Percentiles rank a stretch among this genome's conserved stretches.
Conservation (phyloP, 2,888 invertebrate species). For the Drosophila bunnanda region DNA sequence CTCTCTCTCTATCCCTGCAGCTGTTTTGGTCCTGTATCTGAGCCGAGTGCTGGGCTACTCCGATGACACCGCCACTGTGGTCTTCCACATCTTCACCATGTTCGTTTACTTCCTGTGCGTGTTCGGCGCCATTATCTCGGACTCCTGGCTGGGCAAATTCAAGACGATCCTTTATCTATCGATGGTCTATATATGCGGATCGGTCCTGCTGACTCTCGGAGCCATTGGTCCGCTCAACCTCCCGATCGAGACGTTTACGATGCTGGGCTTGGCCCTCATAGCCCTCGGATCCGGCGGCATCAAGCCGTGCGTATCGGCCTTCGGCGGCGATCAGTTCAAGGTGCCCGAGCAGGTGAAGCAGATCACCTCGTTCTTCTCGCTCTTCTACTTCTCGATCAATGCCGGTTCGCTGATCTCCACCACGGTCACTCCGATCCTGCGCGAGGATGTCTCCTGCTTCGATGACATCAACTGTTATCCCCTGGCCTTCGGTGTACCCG, state of each 20-base stretch:
- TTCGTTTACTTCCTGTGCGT: slow-evolving; percentile 91
- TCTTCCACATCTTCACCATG: slow-evolving; percentile 90
- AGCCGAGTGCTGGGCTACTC: slow-evolving; percentile 87
- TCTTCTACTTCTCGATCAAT: slow-evolving; percentile 90
- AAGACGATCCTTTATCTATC: slow-evolving; percentile 90
- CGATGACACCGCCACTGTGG: slow-evolving; percentile 88
- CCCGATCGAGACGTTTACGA: slow-evolving; percentile 86
- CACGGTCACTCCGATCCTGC: slow-evolving; percentile 89
- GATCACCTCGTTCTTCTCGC: slow-evolving; percentile 89
- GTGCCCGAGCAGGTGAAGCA: slow-evolving; percentile 88
- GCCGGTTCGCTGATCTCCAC: slow-evolving; percentile 90
- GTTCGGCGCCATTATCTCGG: slow-evolving; percentile 91
- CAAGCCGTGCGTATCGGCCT: slow-evolving; percentile 92
- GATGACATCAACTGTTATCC: slow-evolving; percentile 89
- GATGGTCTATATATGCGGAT: slow-evolving; percentile 90
- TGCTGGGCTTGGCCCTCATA: slow-evolving; percentile 89
- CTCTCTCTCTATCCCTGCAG: slow-evolving; percentile 84
- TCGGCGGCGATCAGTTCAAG: slow-evolving; percentile 92
- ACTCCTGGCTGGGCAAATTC: slow-evolving; percentile 92
- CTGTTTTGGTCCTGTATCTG: slow-evolving; percentile 91
- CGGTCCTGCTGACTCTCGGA: slow-evolving; percentile 87
- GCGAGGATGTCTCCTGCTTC: slow-evolving; percentile 89
- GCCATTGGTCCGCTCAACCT: slow-evolving; percentile 86
- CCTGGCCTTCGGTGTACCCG: slow-evolving; percentile 91
- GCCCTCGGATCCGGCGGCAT: slow-evolving; percentile 92